Conservation (phyloP, 2,797 vertebrate species). For the Danio kyathit region DNA sequence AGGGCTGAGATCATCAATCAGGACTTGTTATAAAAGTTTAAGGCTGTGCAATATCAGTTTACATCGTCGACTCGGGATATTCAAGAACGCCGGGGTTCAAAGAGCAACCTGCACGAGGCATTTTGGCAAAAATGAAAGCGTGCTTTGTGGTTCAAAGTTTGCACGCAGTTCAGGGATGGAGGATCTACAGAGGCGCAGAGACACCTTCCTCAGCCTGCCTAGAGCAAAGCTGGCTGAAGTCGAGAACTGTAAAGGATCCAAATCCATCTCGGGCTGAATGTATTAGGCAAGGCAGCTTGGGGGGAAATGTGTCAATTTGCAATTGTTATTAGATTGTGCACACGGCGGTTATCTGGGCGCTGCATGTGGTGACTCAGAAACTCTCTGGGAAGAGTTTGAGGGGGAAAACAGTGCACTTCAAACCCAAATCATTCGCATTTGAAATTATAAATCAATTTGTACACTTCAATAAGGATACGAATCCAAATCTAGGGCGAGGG, state of each 20-base stretch:
- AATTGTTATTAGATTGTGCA: conserved; percentile 70
- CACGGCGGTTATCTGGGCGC: conserved; percentile 58
- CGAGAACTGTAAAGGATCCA: conserved; percentile 60
- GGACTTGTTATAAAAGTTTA: conserved; percentile 34
- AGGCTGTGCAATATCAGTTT: conserved; percentile 20
- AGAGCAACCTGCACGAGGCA: conserved; percentile 15
- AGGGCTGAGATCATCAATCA: conserved; percentile 36
- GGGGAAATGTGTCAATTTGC: conserved; percentile 65
- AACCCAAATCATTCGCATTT: conserved; percentile 57
- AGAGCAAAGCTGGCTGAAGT: conserved; percentile 60
- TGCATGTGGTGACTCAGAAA: conserved; percentile 62
- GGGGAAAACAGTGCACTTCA: conserved; percentile 61
- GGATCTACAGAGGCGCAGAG: conserved; percentile 52
- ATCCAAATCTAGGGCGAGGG: conserved; percentile 59
- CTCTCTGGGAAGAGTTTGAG: conserved; percentile 60
- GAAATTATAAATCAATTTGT: conserved; percentile 66
- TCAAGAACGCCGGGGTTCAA: background rate
- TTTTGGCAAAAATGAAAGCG: conserved; percentile 47
- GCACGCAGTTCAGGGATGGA: conserved; percentile 43
- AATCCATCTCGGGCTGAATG: conserved; percentile 61
- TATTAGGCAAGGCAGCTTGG: conserved; percentile 60
- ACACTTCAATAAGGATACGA: conserved; percentile 49
- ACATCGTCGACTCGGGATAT: background rate
- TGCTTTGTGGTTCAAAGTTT: conserved; percentile 53
- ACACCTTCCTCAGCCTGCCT: conserved; percentile 41